Evolutionary conservation across 2,113 vertebrate species (phyloP).

Genomic region (Halcyon malimbica): DNA sequence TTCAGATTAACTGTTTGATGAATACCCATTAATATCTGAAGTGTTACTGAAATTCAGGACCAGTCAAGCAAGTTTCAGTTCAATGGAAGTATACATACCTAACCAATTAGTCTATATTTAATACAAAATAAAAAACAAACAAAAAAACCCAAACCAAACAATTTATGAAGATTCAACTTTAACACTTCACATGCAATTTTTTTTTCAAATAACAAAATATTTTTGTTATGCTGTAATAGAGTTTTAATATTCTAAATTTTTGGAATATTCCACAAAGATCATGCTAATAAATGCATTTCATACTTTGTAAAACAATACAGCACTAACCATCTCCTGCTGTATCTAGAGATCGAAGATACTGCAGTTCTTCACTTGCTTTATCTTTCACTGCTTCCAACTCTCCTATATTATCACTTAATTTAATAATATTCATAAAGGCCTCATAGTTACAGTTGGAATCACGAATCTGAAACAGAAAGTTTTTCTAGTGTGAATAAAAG

Average conservation of each 20-base stretch:
- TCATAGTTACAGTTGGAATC: slow-evolving; percentile 99
- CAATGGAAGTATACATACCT: not conserved
- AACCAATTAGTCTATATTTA: not conserved
- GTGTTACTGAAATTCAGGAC: not conserved
- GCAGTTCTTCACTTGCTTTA: slow-evolving; percentile 95
- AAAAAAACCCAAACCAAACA: not conserved
- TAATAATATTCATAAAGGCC: slow-evolving; percentile 99
- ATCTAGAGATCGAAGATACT: slow-evolving; percentile 96
- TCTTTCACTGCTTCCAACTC: slow-evolving; percentile 97
- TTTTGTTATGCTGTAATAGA: not conserved
- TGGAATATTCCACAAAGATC: not conserved
- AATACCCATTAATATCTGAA: not conserved
- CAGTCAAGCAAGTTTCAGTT: not conserved
- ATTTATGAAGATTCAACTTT: rapidly evolving
- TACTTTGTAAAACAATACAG: not conserved
- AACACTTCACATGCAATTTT: not conserved
- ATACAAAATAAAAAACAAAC: not conserved
- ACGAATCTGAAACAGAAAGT: slow-evolving; percentile 82
- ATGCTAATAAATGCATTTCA: not conserved
- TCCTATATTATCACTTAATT: slow-evolving; percentile 91
- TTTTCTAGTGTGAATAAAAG: not conserved
- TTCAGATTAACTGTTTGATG: not conserved
- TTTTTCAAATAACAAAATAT: not conserved
- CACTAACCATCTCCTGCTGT: slow-evolving; percentile 93
- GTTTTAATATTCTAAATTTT: not conserved